These are phyloP conservation scores for Drosophila buzzatii DNA, from an alignment of 2,888 invertebrate species.

Conservation along the genomic window DNA sequence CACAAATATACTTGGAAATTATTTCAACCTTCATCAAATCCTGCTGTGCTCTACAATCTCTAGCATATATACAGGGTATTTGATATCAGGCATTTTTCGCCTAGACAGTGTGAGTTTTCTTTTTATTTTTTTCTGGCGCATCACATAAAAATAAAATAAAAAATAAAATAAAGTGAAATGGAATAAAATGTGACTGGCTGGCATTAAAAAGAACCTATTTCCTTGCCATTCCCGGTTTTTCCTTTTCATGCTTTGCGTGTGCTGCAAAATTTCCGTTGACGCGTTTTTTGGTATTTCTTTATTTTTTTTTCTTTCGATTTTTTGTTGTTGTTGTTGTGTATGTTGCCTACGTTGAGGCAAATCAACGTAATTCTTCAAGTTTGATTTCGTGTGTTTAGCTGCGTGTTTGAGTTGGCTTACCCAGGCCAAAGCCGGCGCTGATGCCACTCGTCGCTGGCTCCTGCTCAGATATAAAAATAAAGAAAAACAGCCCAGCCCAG, in stretches of 20 bases:
- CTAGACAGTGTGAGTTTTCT: slow-evolving; percentile 3
- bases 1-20: too few species aligned
- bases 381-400: slow-evolving; percentile 74
- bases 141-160: slow-evolving; percentile 66
- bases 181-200: slow-evolving; percentile 68
- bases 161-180: slow-evolving; percentile 62
- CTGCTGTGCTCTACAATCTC: not conserved
- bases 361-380: slow-evolving; percentile 77
- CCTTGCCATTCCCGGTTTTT: slow-evolving; percentile 15
- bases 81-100: too few species aligned
- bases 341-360: slow-evolving; percentile 57
- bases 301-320: not conserved
- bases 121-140: slow-evolving; percentile 28
- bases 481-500: slow-evolving; percentile 16
- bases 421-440: slow-evolving; percentile 54
- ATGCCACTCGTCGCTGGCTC: slow-evolving; percentile 42
- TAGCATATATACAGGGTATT: slow-evolving; percentile 6
- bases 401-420: slow-evolving; percentile 75
- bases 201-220: slow-evolving; percentile 50
- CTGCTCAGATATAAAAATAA: slow-evolving; percentile 16
- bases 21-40: too few species aligned
- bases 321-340: too few species aligned
- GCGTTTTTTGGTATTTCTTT: slow-evolving; percentile 47
- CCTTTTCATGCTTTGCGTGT: slow-evolving; percentile 61
- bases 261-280: slow-evolving; percentile 68